phyloP scores from a whole-genome alignment of 2,888 invertebrate species.

The Yponomeuta cagnagella region DNA sequence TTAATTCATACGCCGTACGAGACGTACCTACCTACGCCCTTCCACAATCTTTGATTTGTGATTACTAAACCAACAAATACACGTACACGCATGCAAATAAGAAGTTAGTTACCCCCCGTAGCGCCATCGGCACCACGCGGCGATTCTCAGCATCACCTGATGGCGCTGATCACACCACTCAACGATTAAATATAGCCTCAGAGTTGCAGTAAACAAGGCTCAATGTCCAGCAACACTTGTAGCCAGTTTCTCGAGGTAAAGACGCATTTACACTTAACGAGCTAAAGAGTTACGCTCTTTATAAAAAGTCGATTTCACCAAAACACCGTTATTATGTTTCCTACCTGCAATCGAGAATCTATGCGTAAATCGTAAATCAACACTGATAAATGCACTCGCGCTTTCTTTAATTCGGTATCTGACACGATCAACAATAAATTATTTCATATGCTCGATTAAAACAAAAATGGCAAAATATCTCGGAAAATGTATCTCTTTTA shows the following conservation, averaged over 20 bases:
- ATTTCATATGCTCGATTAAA: too few species aligned
- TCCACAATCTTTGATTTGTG: slow-evolving; percentile 37
- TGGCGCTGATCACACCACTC: slow-evolving; percentile 7
- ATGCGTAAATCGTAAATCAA: too few species aligned
- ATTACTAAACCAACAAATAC: slow-evolving; percentile 48
- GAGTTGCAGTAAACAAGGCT: neutral
- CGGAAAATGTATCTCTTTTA: too few species aligned
- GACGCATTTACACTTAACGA: neutral
- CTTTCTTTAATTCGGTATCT: too few species aligned
- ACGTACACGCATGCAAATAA: slow-evolving; percentile 54
- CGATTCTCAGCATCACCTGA: slow-evolving; percentile 18
- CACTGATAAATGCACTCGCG: too few species aligned
- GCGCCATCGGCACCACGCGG: slow-evolving; percentile 48
- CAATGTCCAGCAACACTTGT: neutral
- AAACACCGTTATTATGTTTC: too few species aligned
- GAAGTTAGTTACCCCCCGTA: slow-evolving; percentile 48
- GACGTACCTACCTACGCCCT: neutral
- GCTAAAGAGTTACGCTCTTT: neutral
- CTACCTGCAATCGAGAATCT: too few species aligned
- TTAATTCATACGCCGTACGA: slow-evolving; percentile 21
- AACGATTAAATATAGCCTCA: slow-evolving; percentile 6
- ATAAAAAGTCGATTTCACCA: neutral
- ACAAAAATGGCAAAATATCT: too few species aligned
- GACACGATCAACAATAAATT: too few species aligned
- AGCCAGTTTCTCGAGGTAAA: neutral